These are phyloP conservation scores for Scaptomyza montana DNA, from an alignment of 1,140 invertebrate genomes.

Conservation along the genomic window DNA sequence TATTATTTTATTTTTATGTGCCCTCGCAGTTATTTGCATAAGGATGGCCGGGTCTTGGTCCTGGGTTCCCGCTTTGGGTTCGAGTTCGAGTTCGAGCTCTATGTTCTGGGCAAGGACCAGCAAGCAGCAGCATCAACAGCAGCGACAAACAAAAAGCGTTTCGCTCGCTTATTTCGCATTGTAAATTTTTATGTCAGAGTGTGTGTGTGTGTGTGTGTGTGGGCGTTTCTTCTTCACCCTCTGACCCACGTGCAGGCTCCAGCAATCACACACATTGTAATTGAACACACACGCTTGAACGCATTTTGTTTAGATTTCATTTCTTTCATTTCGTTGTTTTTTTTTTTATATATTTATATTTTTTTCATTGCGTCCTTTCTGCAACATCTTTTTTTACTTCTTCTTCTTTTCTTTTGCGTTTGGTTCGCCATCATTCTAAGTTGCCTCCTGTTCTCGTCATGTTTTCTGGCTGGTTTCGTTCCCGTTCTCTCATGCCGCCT, in stretches of 20 bases:
- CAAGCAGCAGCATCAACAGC: background rate
- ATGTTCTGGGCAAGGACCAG: constrained; percentile 31
- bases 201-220: constrained; percentile 36
- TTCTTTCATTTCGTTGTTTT: constrained; percentile 45
- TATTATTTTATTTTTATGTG: constrained; percentile 82
- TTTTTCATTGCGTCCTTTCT: constrained; percentile 12
- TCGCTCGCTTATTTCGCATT: constrained; percentile 80
- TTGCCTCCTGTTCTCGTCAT: constrained; percentile 40
- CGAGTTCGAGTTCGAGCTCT: constrained; percentile 34
- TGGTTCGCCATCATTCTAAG: constrained; percentile 32
- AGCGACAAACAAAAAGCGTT: constrained; percentile 56
- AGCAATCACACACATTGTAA: constrained; percentile 83
- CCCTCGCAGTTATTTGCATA: constrained; percentile 73
- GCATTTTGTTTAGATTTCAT: constrained; percentile 83
- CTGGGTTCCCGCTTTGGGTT: constrained; percentile 47
- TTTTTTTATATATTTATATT: constrained; percentile 26
- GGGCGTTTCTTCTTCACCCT: constrained; percentile 33
- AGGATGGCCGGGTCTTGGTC: constrained; percentile 57
- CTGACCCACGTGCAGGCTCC: constrained; percentile 25
- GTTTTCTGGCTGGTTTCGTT: constrained; percentile 23
- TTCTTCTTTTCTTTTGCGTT: background rate
- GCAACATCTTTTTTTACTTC: constrained; percentile 9
- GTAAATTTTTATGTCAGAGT: constrained; percentile 75
- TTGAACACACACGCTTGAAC: constrained; percentile 82
- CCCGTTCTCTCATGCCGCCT: constrained; percentile 22